These are phyloP conservation scores for Liolophura sinensis DNA, from an alignment of 1,140 invertebrate genomes.

Conservation along the genomic window DNA sequence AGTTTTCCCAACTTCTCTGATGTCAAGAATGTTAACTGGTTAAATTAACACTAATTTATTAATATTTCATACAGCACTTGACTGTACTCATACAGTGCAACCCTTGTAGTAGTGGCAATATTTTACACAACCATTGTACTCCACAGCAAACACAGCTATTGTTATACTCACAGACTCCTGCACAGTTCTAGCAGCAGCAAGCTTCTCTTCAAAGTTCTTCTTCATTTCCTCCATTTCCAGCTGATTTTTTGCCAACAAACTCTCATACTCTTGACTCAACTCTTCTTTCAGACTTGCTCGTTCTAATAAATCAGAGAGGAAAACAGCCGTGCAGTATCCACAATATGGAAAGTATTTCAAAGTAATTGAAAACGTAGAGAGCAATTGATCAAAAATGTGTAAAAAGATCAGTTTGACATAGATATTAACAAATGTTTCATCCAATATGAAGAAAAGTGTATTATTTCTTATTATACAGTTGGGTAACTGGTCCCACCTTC, in stretches of 20 bases:
- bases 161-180: conserved; percentile 35
- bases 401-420: no score
- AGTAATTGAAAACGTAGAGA: no score
- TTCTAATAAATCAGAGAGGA: conserved; percentile 28
- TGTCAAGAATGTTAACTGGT: no score
- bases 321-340: no score
- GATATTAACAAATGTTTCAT: no score
- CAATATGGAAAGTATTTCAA: no score
- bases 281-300: conserved; percentile 58
- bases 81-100: not conserved
- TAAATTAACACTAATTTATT: not conserved
- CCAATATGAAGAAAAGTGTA: no score
- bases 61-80: conserved; percentile 1
- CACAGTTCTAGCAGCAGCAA: conserved; percentile 40
- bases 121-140: conserved; percentile 3
- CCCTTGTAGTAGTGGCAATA: not conserved
- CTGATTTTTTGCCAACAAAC: conserved; percentile 62
- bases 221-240: conserved; percentile 64
- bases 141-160: no score
- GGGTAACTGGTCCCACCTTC: no score
- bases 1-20: no score
- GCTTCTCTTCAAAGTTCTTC: conserved; percentile 64
- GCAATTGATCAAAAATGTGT: no score
- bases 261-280: conserved; percentile 61
- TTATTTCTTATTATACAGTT: no score